phyloP scores from a whole-genome alignment of 2,888 invertebrate species.

The Coenonympha arcania region DNA sequence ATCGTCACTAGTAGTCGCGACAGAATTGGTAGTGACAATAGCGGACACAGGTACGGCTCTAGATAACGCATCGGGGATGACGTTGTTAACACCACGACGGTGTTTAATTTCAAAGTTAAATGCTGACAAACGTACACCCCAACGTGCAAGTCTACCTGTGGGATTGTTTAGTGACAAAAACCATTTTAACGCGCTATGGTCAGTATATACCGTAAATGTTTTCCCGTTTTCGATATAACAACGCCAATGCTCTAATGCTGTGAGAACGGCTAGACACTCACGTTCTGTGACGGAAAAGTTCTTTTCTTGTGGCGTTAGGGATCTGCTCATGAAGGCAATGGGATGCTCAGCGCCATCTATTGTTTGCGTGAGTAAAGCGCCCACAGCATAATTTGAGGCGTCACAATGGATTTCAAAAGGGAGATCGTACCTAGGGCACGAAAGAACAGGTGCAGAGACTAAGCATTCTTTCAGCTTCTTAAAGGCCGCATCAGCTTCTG shows the following conservation, averaged over 20 bases:
- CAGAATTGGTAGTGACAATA: background rate
- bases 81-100: conserved; percentile 27
- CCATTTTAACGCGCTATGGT: conserved; percentile 31
- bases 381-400: conserved; percentile 25
- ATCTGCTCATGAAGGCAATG: conserved; percentile 25
- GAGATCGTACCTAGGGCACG: conserved; percentile 26
- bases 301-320: conserved; percentile 18
- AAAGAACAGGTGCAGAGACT: background rate
- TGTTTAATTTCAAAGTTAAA: conserved; percentile 30
- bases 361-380: conserved; percentile 27
- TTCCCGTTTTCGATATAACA: conserved; percentile 31
- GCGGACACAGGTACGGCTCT: background rate
- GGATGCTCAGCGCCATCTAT: conserved; percentile 27
- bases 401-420: conserved; percentile 30
- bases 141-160: conserved; percentile 30
- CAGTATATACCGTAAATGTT: conserved; percentile 28
- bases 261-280: conserved; percentile 31
- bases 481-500: conserved; percentile 26
- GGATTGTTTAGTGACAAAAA: conserved; percentile 28
- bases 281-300: conserved; percentile 34
- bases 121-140: conserved; percentile 27
- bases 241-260: conserved; percentile 33
- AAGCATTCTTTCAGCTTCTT: conserved; percentile 18
- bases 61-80: conserved; percentile 26
- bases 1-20: background rate